Evolutionary conservation across 2,888 invertebrate species (phyloP).

Genomic region (Cryptus viduatorius): DNA sequence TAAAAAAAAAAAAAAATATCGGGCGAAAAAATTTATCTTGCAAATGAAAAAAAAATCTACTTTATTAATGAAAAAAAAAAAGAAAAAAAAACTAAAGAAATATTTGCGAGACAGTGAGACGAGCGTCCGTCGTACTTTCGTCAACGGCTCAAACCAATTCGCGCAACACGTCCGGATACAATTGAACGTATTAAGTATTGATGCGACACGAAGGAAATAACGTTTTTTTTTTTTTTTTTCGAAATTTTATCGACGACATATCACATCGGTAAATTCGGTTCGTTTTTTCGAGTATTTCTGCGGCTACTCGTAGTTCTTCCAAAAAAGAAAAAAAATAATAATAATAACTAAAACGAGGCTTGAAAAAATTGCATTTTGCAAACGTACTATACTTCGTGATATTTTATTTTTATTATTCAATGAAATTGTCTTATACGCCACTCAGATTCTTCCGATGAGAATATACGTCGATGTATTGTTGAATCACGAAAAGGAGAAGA

Average conservation of each 20-base stretch:
- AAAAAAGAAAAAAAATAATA: background rate
- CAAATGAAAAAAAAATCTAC: background rate
- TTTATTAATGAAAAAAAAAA: background rate
- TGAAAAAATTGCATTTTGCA: constrained; percentile 7
- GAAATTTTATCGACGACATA: constrained; percentile 47
- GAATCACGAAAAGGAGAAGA: background rate
- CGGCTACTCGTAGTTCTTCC: constrained; percentile 1
- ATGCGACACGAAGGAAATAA: background rate
- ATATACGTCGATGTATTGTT: constrained; percentile 6
- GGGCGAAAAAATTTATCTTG: background rate
- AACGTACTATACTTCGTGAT: background rate
- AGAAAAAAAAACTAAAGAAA: background rate
- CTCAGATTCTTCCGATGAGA: background rate
- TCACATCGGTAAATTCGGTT: constrained; percentile 49
- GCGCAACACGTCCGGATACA: constrained; percentile 7
- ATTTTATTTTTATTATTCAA: background rate
- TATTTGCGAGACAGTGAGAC: constrained; percentile 28
- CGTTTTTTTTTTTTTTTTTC: constrained; percentile 16
- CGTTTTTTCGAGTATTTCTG: constrained; percentile 18
- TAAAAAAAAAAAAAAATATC: constrained; percentile 16
- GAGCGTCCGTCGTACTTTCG: constrained; percentile 13
- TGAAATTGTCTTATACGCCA: background rate
- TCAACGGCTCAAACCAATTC: constrained; percentile 25
- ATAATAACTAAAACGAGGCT: background rate
- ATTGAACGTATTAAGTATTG: background rate